A percentile compares a stretch with the other conserved stretches of the same genome.
These are phyloP conservation scores for Mungos mungo DNA, from an alignment of 2,113 vertebrate species.

Conservation along the genomic window DNA sequence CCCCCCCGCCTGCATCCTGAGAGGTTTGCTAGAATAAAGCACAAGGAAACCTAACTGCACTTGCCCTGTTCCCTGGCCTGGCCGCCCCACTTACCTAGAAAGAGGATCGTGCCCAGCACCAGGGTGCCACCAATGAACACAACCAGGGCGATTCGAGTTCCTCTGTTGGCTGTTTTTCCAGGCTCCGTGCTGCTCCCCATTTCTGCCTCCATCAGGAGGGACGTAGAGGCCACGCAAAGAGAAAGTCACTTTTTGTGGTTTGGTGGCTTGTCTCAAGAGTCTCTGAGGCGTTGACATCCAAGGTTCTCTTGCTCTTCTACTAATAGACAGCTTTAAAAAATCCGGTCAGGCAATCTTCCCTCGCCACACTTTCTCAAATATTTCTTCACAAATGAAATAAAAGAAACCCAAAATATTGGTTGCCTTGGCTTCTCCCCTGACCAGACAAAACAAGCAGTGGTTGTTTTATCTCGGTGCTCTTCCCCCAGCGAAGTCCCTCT, in stretches of 20 bases:
- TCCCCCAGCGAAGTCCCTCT: slow-evolving; percentile 73
- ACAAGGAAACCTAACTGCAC: background rate
- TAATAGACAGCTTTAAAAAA: slow-evolving; percentile 78
- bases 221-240: background rate
- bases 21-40: background rate
- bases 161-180: slow-evolving; percentile 75
- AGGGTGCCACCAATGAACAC: slow-evolving; percentile 82
- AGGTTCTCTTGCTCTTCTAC: slow-evolving; percentile 70
- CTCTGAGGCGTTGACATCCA: slow-evolving; percentile 77
- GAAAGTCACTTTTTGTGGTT: slow-evolving; percentile 69
- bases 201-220: slow-evolving; percentile 85
- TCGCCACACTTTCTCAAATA: slow-evolving; percentile 75
- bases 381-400: slow-evolving; percentile 67
- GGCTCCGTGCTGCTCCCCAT: slow-evolving; percentile 64
- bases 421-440: slow-evolving; percentile 73
- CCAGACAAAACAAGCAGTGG: slow-evolving; percentile 79
- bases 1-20: background rate
- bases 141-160: slow-evolving; percentile 80
- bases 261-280: slow-evolving; percentile 70
- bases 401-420: slow-evolving; percentile 71
- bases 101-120: slow-evolving; percentile 82
- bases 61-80: background rate
- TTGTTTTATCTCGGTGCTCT: slow-evolving; percentile 76
- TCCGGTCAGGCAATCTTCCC: slow-evolving; percentile 75
- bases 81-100: slow-evolving; percentile 85